phyloP scores from a whole-genome alignment of 2,797 vertebrate genomes.

The Nyctibius grandis region DNA sequence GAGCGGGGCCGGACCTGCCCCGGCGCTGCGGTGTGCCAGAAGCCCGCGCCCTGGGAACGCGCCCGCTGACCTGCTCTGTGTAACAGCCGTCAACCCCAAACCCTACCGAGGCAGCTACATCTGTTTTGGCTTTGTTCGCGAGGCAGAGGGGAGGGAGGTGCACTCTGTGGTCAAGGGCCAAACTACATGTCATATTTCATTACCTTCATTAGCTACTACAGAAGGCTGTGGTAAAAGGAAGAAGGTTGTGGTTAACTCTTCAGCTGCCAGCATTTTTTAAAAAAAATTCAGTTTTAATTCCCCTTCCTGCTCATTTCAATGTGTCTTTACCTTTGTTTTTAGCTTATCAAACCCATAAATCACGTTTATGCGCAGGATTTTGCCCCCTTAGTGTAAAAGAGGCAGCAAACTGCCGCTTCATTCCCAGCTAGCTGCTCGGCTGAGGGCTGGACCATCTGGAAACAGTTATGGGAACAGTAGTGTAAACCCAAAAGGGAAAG shows the following conservation, averaged over 20 bases:
- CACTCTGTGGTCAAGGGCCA: conserved; percentile 78
- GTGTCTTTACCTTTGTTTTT: conserved; percentile 9
- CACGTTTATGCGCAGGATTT: neutral
- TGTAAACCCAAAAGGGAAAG: conserved; percentile 67
- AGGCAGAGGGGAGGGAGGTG: conserved; percentile 72
- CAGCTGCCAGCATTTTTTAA: conserved; percentile 19
- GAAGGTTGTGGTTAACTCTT: conserved; percentile 72
- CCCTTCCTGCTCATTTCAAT: neutral
- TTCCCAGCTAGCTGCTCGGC: conserved; percentile 27
- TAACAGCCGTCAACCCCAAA: conserved; percentile 67
- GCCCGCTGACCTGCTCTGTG: conserved; percentile 60
- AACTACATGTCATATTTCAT: conserved; percentile 82
- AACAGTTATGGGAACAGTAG: conserved; percentile 60
- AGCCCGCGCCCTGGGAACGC: conserved; percentile 44
- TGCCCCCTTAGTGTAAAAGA: conserved; percentile 15
- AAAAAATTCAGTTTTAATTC: conserved; percentile 9
- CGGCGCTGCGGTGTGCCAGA: conserved; percentile 42
- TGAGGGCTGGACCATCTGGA: conserved; percentile 68
- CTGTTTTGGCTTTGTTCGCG: conserved; percentile 80
- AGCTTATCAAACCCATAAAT: conserved; percentile 42
- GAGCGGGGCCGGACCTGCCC: conserved; percentile 26
- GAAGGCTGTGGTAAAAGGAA: conserved; percentile 66
- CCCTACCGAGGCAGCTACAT: conserved; percentile 69
- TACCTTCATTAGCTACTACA: conserved; percentile 81
- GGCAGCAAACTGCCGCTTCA: conserved; percentile 19